Conservation (phyloP, 2,797 vertebrate species). For the Acropternis orthonyx region DNA sequence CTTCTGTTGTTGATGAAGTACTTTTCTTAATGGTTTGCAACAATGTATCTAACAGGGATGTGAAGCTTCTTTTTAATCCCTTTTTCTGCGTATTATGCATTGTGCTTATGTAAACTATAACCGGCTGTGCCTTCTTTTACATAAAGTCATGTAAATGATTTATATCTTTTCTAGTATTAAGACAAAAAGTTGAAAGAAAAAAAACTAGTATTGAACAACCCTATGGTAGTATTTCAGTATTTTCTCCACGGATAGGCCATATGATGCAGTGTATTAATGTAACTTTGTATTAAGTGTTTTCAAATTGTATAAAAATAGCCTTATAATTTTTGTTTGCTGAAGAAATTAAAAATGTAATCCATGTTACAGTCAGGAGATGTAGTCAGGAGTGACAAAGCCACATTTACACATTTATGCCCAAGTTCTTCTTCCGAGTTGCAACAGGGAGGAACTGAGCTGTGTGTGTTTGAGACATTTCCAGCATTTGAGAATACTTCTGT, state of each 20-base stretch:
- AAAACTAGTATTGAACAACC: slow-evolving; percentile 81
- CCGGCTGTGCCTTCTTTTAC: slow-evolving; percentile 93
- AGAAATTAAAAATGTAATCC: slow-evolving; percentile 78
- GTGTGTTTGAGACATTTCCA: slow-evolving; percentile 18
- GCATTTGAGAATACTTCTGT: slow-evolving; percentile 6
- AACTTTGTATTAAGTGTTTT: slow-evolving; percentile 85
- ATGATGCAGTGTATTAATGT: slow-evolving; percentile 82
- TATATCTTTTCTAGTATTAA: slow-evolving; percentile 86
- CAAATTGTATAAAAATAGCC: slow-evolving; percentile 77
- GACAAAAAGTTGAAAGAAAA: slow-evolving; percentile 78
- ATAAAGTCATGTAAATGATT: slow-evolving; percentile 89
- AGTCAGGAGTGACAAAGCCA: slow-evolving; percentile 65
- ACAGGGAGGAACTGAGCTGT: background rate
- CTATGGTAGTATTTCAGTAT: slow-evolving; percentile 81
- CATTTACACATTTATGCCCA: slow-evolving; percentile 37
- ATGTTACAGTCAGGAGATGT: slow-evolving; percentile 70
- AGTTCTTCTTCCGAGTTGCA: background rate
- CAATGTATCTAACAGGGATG: slow-evolving; percentile 80
- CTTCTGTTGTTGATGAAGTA: slow-evolving; percentile 78
- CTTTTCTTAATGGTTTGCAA: slow-evolving; percentile 73
- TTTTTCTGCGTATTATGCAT: slow-evolving; percentile 83
- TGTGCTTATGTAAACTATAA: slow-evolving; percentile 84
- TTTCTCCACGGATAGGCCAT: slow-evolving; percentile 78
- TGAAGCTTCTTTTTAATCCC: slow-evolving; percentile 80
- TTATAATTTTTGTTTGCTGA: slow-evolving; percentile 75